Conservation (phyloP, 2,888 invertebrate genomes). For the Acleris sparsana region DNA sequence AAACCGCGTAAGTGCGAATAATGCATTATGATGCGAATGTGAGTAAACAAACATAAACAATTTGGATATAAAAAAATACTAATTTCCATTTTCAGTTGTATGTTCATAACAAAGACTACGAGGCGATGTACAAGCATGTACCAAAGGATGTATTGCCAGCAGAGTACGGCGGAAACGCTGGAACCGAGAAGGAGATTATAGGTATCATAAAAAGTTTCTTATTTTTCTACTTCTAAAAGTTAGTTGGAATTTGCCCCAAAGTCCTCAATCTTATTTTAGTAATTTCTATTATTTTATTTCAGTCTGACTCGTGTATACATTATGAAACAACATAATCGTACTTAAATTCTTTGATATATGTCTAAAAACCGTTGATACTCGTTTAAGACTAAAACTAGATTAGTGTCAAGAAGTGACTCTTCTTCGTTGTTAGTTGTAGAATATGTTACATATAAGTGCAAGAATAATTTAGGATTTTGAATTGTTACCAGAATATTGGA, state of each 20-base stretch:
- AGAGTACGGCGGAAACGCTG: conserved; percentile 87
- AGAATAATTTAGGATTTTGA: neutral
- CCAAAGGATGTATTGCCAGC: conserved; percentile 83
- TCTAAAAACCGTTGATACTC: too few species aligned
- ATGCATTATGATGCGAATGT: neutral
- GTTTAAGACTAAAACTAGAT: too few species aligned
- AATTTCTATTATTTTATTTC: too few species aligned
- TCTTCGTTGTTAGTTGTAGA: neutral
- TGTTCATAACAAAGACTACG: conserved; percentile 81
- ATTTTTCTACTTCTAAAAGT: neutral
- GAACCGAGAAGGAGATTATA: conserved; percentile 74
- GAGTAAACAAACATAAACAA: neutral
- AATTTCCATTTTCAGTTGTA: conserved; percentile 64
- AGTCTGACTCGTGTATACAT: too few species aligned
- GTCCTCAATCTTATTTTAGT: too few species aligned
- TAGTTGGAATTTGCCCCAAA: too few species aligned
- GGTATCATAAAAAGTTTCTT: conserved; percentile 49
- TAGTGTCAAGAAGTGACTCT: too few species aligned
- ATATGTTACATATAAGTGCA: neutral
- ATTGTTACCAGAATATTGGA: conserved; percentile 58
- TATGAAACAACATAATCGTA: too few species aligned
- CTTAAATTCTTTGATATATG: too few species aligned
- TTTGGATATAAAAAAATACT: neutral
- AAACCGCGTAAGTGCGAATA: conserved; percentile 72
- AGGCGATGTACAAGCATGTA: conserved; percentile 82